Evolutionary conservation across 1,140 invertebrate genomes (phyloP).

Genomic region (Agrypnia vestita): DNA sequence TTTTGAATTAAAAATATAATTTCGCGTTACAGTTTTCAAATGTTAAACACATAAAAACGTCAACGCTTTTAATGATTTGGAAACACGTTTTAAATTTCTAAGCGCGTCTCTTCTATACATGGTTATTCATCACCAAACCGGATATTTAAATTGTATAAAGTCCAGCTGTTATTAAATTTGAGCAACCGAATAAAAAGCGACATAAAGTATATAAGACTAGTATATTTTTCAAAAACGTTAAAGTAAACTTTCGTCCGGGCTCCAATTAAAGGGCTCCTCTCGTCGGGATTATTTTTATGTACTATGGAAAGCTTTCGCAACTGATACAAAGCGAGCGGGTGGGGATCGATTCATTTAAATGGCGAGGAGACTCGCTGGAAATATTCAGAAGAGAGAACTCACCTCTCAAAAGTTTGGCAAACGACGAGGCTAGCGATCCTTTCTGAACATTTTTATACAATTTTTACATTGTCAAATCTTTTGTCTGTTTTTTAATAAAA

Average conservation of each 20-base stretch:
- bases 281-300: too few species aligned
- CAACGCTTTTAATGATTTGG: too few species aligned
- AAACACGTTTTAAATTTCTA: not conserved
- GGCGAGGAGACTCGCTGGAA: not conserved
- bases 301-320: not conserved
- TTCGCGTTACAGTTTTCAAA: too few species aligned
- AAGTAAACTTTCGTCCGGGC: too few species aligned
- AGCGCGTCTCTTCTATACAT: not conserved
- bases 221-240: not conserved
- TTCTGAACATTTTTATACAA: constrained; percentile 9
- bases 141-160: not conserved
- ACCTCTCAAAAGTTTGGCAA: not conserved
- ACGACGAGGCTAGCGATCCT: not conserved
- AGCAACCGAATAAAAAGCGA: constrained; percentile 1
- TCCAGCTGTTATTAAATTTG: not conserved
- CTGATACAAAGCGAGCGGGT: not conserved
- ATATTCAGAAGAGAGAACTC: constrained; percentile 8
- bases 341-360: constrained; percentile 9
- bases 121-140: not conserved
- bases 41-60: too few species aligned
- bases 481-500: too few species aligned
- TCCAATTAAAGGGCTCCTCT: not conserved
- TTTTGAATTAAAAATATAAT: too few species aligned
- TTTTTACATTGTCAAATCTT: not conserved
- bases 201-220: not conserved